These are phyloP conservation scores for Sandelia bainsii DNA, from an alignment of 2,797 vertebrate genomes.

Conservation along the genomic window DNA sequence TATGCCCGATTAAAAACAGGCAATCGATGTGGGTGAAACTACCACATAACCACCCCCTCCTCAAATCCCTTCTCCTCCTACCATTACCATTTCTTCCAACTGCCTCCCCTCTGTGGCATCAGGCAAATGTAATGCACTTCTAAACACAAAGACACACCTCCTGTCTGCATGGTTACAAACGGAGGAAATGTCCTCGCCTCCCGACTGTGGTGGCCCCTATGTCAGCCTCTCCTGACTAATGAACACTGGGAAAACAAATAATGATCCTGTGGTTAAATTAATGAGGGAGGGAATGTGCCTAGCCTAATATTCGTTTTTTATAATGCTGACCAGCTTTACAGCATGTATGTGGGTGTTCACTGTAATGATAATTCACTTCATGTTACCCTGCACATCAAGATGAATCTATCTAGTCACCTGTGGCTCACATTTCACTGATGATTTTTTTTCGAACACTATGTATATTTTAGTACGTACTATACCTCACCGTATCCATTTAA, in stretches of 20 bases:
- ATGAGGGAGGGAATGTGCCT: conserved; percentile 78
- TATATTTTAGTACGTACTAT: neutral
- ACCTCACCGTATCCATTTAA: neutral
- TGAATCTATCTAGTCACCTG: conserved; percentile 73
- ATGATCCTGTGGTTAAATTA: conserved; percentile 80
- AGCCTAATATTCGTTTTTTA: conserved; percentile 69
- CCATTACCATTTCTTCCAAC: conserved; percentile 40
- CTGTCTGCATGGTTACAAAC: conserved; percentile 75
- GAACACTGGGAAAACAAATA: conserved; percentile 82
- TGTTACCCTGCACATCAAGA: conserved; percentile 66
- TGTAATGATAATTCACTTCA: conserved; percentile 78
- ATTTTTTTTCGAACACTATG: conserved; percentile 35
- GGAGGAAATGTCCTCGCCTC: conserved; percentile 66
- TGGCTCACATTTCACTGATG: conserved; percentile 53
- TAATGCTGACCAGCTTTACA: conserved; percentile 61
- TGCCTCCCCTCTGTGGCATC: conserved; percentile 49
- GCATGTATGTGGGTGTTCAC: conserved; percentile 72
- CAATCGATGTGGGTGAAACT: conserved; percentile 71
- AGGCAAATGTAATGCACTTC: conserved; percentile 61
- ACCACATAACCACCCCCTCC: conserved; percentile 51
- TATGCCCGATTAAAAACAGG: conserved; percentile 89
- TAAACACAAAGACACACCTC: conserved; percentile 59
- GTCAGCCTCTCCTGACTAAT: conserved; percentile 82
- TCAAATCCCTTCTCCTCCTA: conserved; percentile 2
- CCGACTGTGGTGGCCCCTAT: conserved; percentile 70